phyloP scores from a whole-genome alignment of 2,113 vertebrate species.

The Triplophysa tibetana region DNA sequence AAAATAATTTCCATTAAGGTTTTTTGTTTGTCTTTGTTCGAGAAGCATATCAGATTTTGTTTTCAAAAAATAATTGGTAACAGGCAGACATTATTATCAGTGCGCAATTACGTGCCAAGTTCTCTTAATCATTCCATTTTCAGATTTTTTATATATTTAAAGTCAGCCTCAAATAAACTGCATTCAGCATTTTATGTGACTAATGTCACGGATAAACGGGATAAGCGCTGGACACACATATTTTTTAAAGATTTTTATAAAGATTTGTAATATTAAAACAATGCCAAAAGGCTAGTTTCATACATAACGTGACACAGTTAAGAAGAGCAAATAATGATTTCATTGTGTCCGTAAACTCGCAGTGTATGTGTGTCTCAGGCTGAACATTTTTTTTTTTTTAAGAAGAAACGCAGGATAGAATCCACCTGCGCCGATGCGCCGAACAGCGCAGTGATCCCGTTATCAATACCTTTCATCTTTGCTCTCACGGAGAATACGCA shows the following conservation, averaged over 20 bases:
- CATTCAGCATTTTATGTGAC: not conserved
- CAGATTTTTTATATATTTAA: not conserved
- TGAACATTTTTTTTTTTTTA: not conserved
- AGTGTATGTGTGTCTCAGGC: not conserved
- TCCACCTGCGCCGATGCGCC: conserved; percentile 66
- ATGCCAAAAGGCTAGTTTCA: not conserved
- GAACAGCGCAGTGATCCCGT: not conserved
- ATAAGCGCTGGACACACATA: not conserved
- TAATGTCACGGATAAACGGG: not conserved
- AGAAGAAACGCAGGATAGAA: not conserved
- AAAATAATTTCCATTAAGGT: not conserved
- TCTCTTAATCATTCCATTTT: not conserved
- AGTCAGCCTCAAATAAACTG: not conserved
- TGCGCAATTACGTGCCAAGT: not conserved
- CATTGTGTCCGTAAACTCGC: not conserved
- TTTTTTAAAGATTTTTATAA: not conserved
- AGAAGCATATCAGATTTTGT: not conserved
- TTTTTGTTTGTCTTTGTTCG: not conserved
- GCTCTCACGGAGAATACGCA: conserved; percentile 3
- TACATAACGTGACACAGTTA: too few relatives aligned
- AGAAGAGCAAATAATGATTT: not conserved
- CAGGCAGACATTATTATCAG: not conserved
- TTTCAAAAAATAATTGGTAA: not conserved
- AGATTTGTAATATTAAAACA: not conserved
- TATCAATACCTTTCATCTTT: conserved; percentile 15